These are phyloP conservation scores for Dermolepida albohirtum DNA, from an alignment of 2,888 invertebrate species.

Conservation along the genomic window DNA sequence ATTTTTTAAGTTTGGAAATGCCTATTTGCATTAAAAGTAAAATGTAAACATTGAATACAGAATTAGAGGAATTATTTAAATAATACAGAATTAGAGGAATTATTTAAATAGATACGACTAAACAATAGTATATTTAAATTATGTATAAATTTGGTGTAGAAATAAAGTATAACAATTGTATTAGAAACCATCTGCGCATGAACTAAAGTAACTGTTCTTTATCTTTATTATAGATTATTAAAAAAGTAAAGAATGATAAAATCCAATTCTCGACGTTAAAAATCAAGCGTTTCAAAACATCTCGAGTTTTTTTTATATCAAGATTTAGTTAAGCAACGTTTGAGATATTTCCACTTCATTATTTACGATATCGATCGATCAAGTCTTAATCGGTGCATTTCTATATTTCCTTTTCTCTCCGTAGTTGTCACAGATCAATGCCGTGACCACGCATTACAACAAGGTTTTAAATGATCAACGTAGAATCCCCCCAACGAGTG, in stretches of 20 bases:
- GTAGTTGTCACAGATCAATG: conserved; percentile 51
- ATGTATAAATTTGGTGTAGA: no score
- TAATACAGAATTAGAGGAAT: no score
- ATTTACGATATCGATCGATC: conserved; percentile 45
- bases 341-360: conserved; percentile 45
- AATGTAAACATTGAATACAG: no score
- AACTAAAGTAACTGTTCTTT: no score
- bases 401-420: conserved; percentile 31
- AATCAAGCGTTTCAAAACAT: conserved; percentile 1
- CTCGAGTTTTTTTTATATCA: conserved; percentile 41
- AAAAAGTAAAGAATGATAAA: background rate
- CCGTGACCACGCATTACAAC: conserved; percentile 58
- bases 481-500: conserved; percentile 54
- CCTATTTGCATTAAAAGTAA: no score
- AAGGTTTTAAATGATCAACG: conserved; percentile 59
- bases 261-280: conserved; percentile 1
- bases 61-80: no score
- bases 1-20: no score
- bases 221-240: no score
- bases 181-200: no score
- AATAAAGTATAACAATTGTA: no score
- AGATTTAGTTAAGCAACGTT: conserved; percentile 44
- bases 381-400: conserved; percentile 26
- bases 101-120: no score
- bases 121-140: no score